Percentiles rank a stretch among this genome's conserved stretches.
These are phyloP conservation scores for Lithosia quadra DNA, from an alignment of 2,888 invertebrate species.

Conservation along the genomic window DNA sequence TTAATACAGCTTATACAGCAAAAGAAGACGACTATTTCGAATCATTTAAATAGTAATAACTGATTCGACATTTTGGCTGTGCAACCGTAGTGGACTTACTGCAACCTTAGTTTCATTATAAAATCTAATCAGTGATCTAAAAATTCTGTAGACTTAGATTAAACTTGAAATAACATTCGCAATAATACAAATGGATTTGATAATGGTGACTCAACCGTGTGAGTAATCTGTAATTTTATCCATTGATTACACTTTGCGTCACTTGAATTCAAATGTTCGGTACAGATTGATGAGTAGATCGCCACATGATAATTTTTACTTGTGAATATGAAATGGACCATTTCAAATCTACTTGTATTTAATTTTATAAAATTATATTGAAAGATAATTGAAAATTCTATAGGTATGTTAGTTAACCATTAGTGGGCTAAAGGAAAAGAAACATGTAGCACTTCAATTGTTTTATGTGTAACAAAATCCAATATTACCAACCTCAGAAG, in stretches of 20 bases:
- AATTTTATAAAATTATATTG: neutral
- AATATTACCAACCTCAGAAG: constrained; percentile 89
- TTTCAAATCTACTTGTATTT: neutral
- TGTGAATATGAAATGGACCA: neutral
- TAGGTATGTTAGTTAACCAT: neutral
- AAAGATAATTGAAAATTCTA: neutral
- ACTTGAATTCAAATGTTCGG: neutral
- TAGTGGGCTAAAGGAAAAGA: neutral
- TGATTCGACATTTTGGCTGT: neutral
- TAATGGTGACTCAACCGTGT: neutral
- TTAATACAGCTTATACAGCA: too few relatives aligned
- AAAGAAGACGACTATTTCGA: too few relatives aligned
- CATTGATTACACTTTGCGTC: neutral
- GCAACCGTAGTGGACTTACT: neutral
- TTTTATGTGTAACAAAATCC: neutral
- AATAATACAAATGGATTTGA: neutral
- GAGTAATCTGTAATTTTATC: neutral
- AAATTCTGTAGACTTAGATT: neutral
- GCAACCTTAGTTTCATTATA: neutral
- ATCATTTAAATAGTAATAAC: too few relatives aligned
- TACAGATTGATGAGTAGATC: neutral
- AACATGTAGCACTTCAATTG: neutral
- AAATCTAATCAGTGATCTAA: neutral
- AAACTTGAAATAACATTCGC: neutral
- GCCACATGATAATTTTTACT: neutral